These are phyloP conservation scores for Coelinius sp. DNA, from an alignment of 2,888 invertebrate genomes.

Conservation along the genomic window DNA sequence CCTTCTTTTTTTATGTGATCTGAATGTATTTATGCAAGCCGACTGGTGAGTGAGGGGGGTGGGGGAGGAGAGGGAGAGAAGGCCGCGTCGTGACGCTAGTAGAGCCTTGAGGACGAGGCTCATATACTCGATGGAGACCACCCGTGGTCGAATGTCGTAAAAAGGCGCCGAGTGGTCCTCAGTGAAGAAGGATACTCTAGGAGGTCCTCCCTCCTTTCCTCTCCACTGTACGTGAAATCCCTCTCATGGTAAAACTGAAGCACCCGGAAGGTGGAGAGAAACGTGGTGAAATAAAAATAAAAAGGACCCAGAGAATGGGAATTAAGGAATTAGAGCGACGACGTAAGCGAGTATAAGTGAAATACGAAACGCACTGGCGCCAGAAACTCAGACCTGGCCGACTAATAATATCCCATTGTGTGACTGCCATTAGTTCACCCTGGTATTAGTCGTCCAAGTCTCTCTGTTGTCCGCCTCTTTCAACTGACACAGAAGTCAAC, in stretches of 20 bases:
- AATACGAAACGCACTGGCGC: constrained; percentile 68
- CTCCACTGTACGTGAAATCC: background rate
- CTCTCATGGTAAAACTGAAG: constrained; percentile 17
- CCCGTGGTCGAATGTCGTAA: constrained; percentile 51
- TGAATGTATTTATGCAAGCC: constrained; percentile 30
- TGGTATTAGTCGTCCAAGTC: background rate
- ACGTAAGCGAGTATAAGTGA: constrained; percentile 48
- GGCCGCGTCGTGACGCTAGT: constrained; percentile 48
- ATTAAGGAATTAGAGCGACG: constrained; percentile 56
- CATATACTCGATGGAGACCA: constrained; percentile 40
- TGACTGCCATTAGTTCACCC: constrained; percentile 12
- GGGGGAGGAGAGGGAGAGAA: background rate
- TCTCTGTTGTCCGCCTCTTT: background rate
- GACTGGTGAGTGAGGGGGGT: background rate
- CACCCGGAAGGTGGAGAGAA: constrained; percentile 34
- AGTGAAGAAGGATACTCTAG: constrained; percentile 40
- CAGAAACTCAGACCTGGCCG: constrained; percentile 46
- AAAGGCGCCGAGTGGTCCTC: constrained; percentile 49
- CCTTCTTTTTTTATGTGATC: background rate
- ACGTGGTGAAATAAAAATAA: constrained; percentile 36
- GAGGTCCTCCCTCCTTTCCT: constrained; percentile 39
- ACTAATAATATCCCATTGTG: constrained; percentile 24
- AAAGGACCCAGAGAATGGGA: constrained; percentile 33
- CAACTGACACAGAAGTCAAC: background rate
- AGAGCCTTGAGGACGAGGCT: constrained; percentile 43